phyloP scores from a whole-genome alignment of 1,140 invertebrate genomes.

The Drosophila baimaii region DNA sequence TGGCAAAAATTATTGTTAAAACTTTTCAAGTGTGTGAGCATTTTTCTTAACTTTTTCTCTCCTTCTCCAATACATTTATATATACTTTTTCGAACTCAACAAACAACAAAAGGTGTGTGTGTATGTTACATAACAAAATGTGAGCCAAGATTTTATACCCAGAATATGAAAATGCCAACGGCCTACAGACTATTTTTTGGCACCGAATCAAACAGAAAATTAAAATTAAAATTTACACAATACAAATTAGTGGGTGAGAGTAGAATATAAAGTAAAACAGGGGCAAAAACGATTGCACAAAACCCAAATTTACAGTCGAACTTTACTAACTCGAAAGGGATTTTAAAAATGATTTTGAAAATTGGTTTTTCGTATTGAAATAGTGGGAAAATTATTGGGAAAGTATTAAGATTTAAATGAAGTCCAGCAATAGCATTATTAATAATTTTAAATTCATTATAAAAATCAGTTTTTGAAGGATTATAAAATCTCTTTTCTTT shows the following conservation, averaged over 20 bases:
- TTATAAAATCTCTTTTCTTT: no score
- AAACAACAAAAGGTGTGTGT: slow-evolving; percentile 62
- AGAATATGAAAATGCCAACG: slow-evolving; percentile 48
- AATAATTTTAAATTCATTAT: no score
- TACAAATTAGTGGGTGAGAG: slow-evolving; percentile 29
- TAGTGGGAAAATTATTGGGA: not conserved
- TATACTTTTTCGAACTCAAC: slow-evolving; percentile 49
- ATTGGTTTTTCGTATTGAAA: no score
- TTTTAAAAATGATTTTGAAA: not conserved
- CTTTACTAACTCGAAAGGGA: not conserved
- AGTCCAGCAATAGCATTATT: no score
- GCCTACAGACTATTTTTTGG: slow-evolving; percentile 76
- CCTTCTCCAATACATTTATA: not conserved
- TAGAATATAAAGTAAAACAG: slow-evolving; percentile 18
- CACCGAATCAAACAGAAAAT: slow-evolving; percentile 71
- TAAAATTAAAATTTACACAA: slow-evolving; percentile 35
- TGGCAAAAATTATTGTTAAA: slow-evolving; percentile 70
- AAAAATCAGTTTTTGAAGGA: no score
- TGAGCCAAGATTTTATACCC: slow-evolving; percentile 40
- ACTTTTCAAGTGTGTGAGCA: slow-evolving; percentile 84
- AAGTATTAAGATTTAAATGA: no score
- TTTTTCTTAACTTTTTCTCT: slow-evolving; percentile 37
- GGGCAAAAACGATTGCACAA: slow-evolving; percentile 60
- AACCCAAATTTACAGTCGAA: slow-evolving; percentile 40
- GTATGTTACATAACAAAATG: slow-evolving; percentile 76